phyloP scores from a whole-genome alignment of 2,888 invertebrate species.

The Ennomos erosarius region DNA sequence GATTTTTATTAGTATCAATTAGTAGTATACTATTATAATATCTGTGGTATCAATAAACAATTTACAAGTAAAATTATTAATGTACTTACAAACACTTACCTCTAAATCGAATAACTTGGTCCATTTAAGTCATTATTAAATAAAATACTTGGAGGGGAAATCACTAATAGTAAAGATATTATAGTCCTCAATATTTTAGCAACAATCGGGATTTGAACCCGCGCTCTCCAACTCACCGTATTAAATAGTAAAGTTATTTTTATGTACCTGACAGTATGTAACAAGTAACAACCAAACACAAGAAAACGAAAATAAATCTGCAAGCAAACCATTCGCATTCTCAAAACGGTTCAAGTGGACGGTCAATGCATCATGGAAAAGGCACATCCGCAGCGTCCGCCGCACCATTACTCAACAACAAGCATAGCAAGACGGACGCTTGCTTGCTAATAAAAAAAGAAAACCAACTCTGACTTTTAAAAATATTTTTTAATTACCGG shows the following conservation, averaged over 20 bases:
- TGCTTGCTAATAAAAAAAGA: slow-evolving; percentile 38
- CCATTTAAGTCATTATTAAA: too few relatives aligned
- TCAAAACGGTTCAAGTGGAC: slow-evolving; percentile 40
- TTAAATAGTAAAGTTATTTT: too few relatives aligned
- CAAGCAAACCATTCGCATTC: slow-evolving; percentile 18
- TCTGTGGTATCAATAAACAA: too few relatives aligned
- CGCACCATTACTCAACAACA: slow-evolving; percentile 67
- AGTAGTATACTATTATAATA: too few relatives aligned
- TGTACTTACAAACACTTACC: too few relatives aligned
- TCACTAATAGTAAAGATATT: too few relatives aligned
- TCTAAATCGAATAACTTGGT: too few relatives aligned
- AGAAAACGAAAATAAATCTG: slow-evolving; percentile 19
- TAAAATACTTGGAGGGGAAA: neutral
- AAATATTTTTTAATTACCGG: slow-evolving; percentile 3
- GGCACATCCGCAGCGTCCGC: slow-evolving; percentile 46
- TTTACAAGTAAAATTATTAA: too few relatives aligned
- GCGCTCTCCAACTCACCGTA: too few relatives aligned
- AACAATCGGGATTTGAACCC: too few relatives aligned
- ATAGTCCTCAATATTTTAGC: too few relatives aligned
- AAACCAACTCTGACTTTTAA: slow-evolving; percentile 20
- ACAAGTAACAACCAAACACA: slow-evolving; percentile 1
- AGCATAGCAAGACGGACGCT: slow-evolving; percentile 65
- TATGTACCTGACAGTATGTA: neutral
- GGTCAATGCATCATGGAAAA: slow-evolving; percentile 62
- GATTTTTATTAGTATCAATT: too few relatives aligned